Evolutionary conservation across 2,888 invertebrate genomes (phyloP), one percentile per base, ranked within the genome.

Genomic region (Dasypogon diadema): DNA sequence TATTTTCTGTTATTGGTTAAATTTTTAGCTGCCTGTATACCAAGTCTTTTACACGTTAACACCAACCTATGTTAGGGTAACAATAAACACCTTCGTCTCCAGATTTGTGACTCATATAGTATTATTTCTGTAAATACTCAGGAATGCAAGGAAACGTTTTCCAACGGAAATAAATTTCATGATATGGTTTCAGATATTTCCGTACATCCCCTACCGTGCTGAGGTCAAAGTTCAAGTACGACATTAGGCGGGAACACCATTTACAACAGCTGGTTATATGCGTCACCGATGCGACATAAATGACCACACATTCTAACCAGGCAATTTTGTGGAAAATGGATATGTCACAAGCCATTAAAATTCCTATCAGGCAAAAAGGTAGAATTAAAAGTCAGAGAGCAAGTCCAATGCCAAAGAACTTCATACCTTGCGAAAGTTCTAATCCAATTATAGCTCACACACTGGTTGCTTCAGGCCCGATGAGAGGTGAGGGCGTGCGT

Each of bases 401-500:
- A 54, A 70, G 70, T 54, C 70, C 70, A 70, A 18, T 51, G 70
- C 22, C 70, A 30, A 22, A 70, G 37, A 14, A 30, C 37, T 30
- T 26, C 51, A 22, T 54, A 21, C 12, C 70, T 54, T 12, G 54
- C 21, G 54, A 54, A 14, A 37, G 24, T 51, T 37, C 14, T 54
- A 70, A 70, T 70, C 70, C 70, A 54, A 70, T 70, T 70, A 70
- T 30, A 54, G 37, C 30, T n/a, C 24, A n/a, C 24, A 14, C 54
- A 70, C 54, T 24, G 70, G 54, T 70, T 70, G 54, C 54, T 70
- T 56, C 21, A 34, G 16, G 12, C 30, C 18, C 54, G 26, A 14
- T 2, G 18, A 21, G 24, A 14, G 24, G 12, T 51, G 42, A 12
- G n/a, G 42, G 42, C 3, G n/a, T 3, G n/a, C 5, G 48, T 1